These are phyloP conservation scores for Anthoscopus minutus DNA, from an alignment of 2,113 vertebrate genomes.

Conservation along the genomic window DNA sequence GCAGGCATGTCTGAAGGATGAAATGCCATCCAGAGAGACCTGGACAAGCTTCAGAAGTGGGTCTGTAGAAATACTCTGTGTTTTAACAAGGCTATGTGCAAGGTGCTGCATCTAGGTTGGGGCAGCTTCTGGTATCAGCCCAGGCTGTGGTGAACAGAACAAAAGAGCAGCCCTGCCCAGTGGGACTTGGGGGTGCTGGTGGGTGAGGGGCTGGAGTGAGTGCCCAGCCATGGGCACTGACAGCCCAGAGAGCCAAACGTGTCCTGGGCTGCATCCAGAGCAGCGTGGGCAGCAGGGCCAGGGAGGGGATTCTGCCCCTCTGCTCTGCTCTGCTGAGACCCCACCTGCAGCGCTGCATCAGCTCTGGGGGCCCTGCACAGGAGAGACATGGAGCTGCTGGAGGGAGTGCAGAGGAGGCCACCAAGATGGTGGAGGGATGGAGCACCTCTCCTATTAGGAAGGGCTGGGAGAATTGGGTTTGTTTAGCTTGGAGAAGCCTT, in stretches of 20 bases:
- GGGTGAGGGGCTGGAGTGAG: not conserved
- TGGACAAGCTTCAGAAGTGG: not conserved
- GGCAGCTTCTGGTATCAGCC: fast-evolving
- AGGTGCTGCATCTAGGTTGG: not conserved
- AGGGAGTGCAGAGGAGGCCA: fast-evolving
- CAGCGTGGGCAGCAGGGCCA: not conserved
- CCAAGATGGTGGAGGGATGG: too few relatives aligned
- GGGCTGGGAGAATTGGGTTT: not conserved
- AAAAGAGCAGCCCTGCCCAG: not conserved
- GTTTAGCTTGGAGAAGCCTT: not conserved
- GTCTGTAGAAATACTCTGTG: fast-evolving
- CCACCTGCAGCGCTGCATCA: not conserved
- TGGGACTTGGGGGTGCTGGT: not conserved
- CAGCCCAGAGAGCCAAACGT: not conserved
- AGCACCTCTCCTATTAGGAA: not conserved
- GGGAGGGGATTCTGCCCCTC: not conserved
- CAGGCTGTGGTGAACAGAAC: not conserved
- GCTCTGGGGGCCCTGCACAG: not conserved
- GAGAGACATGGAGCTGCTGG: fast-evolving
- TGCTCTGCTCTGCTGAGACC: not conserved
- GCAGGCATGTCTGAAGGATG: not conserved
- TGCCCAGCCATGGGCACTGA: not conserved
- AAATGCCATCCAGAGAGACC: not conserved
- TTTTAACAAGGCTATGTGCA: not conserved
- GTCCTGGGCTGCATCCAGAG: not conserved